phyloP scores from a whole-genome alignment of 1,140 invertebrate genomes.

The Hycleus phaleratus region DNA sequence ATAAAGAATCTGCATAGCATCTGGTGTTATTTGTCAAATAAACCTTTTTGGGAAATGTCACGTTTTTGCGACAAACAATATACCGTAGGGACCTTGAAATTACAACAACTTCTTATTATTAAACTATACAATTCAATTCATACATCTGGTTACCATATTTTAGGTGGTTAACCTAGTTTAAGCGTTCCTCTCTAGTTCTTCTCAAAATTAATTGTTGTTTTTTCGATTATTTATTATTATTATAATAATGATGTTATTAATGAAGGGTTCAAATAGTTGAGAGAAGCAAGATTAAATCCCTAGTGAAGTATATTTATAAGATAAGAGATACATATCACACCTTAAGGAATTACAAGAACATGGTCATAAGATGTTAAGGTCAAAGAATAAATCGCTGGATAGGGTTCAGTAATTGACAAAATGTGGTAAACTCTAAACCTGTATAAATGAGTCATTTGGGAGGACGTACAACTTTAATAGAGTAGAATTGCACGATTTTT shows the following conservation, averaged over 20 bases:
- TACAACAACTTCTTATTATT: no score
- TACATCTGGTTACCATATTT: no score
- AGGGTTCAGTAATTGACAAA: background rate
- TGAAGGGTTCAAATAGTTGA: background rate
- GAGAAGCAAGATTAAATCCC: slow-evolving; percentile 7
- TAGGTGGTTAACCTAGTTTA: no score
- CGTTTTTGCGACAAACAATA: slow-evolving; percentile 13
- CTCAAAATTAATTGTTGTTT: no score
- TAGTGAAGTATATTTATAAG: slow-evolving; percentile 5
- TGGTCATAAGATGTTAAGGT: slow-evolving; percentile 25
- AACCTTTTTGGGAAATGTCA: slow-evolving; percentile 32
- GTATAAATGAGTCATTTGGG: no score
- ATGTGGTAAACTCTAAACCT: background rate
- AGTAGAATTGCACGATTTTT: no score
- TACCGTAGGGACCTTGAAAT: no score
- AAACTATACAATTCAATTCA: no score
- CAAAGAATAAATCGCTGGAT: slow-evolving; percentile 18
- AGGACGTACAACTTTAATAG: no score
- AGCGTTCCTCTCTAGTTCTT: no score
- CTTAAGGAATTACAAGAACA: slow-evolving; percentile 25
- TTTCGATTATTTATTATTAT: no score
- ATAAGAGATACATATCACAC: slow-evolving; percentile 30
- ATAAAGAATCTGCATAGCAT: slow-evolving; percentile 28
- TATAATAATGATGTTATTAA: background rate
- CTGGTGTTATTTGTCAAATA: slow-evolving; percentile 28